phyloP scores from a whole-genome alignment of 2,113 vertebrate genomes.

The Setophaga petechia region DNA sequence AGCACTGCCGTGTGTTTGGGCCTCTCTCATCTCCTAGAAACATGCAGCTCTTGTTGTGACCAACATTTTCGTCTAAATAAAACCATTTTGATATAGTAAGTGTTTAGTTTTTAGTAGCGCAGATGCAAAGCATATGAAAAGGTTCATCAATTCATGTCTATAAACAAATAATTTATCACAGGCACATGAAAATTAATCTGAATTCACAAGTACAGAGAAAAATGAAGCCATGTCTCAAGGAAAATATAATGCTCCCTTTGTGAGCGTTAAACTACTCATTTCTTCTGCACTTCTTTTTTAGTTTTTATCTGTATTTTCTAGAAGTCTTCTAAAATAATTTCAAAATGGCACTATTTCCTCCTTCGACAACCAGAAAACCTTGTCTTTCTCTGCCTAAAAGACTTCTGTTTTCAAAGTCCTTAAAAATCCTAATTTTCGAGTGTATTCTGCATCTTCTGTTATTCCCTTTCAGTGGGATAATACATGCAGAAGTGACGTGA shows the following conservation, averaged over 20 bases:
- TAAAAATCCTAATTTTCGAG: not conserved
- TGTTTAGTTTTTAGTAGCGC: not conserved
- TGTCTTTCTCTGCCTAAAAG: not conserved
- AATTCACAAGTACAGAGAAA: not conserved
- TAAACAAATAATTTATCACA: not conserved
- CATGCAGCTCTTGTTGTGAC: slow-evolving; percentile 1
- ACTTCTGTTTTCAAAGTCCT: not conserved
- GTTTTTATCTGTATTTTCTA: not conserved
- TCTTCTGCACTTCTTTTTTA: not conserved
- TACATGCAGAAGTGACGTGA: not conserved
- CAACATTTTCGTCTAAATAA: slow-evolving; percentile 33
- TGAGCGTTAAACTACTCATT: not conserved
- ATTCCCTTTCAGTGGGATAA: not conserved
- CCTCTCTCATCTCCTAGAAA: slow-evolving; percentile 50
- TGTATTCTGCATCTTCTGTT: not conserved
- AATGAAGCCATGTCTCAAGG: not conserved
- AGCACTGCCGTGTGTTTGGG: not conserved
- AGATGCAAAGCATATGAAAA: slow-evolving; percentile 1
- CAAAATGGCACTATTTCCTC: not conserved
- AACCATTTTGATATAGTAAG: not conserved
- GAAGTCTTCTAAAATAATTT: not conserved
- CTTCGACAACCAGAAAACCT: not conserved
- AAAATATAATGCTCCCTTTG: not conserved
- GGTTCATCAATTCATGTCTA: not conserved
- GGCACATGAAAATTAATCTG: not conserved